Evolutionary conservation across 2,797 vertebrate genomes (phyloP).

Genomic region (Siniperca obscura): DNA sequence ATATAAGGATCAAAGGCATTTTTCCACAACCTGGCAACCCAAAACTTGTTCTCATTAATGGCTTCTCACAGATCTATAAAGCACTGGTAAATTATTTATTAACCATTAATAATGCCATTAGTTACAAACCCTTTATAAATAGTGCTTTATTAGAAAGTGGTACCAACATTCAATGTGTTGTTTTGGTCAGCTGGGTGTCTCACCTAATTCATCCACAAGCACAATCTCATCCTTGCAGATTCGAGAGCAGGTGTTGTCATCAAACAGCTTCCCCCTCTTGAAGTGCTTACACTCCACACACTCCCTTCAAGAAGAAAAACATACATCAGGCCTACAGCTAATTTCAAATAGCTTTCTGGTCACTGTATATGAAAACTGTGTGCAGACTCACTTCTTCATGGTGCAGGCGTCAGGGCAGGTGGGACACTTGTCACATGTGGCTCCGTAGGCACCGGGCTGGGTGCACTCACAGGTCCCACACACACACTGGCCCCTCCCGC

Average conservation of each 20-base stretch:
- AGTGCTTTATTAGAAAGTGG: not conserved
- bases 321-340: not conserved
- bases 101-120: not conserved
- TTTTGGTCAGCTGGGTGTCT: slow-evolving; percentile 49
- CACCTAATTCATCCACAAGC: slow-evolving; percentile 90
- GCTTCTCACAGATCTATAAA: not conserved
- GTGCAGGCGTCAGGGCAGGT: slow-evolving; percentile 97
- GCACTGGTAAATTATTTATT: not conserved
- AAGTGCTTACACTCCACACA: slow-evolving; percentile 98
- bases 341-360: not conserved
- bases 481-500: slow-evolving; percentile 91
- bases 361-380: not conserved
- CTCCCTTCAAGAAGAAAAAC: slow-evolving; percentile 81
- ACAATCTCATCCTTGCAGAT: slow-evolving; percentile 94
- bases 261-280: slow-evolving; percentile 87
- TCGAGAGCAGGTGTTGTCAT: slow-evolving; percentile 89
- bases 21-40: not conserved
- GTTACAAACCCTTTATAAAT: not conserved
- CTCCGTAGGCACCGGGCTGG: slow-evolving; percentile 94
- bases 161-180: not conserved
- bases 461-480: slow-evolving; percentile 95
- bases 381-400: slow-evolving; percentile 93
- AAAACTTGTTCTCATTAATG: not conserved
- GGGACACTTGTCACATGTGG: slow-evolving; percentile 97
- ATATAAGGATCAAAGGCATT: not conserved